Conservation (phyloP, 1,140 invertebrate genomes). For the Daktulosphaira vitifoliae region DNA sequence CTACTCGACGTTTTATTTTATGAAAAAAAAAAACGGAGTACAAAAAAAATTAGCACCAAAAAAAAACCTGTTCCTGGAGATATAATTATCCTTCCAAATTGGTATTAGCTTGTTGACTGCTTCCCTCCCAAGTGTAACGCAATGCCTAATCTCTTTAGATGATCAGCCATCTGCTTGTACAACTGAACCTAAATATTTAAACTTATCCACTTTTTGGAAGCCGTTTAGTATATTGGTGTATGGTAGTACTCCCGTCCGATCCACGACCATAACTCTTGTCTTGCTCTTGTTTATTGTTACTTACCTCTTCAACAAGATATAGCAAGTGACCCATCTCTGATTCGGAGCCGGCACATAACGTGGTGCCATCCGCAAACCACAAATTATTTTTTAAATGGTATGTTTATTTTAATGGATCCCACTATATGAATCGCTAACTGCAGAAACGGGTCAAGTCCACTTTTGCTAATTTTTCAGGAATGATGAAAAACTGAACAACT, state of each 20-base stretch:
- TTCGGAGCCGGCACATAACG: constrained; percentile 12
- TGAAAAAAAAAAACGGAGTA: no score
- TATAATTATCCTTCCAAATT: constrained; percentile 5
- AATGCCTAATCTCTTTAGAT: background rate
- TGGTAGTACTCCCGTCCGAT: background rate
- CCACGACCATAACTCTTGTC: constrained; percentile 3
- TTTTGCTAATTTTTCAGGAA: no score
- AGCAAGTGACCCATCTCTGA: constrained; percentile 1
- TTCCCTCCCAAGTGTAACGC: background rate
- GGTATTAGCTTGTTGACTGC: constrained; percentile 3
- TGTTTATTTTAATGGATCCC: no score
- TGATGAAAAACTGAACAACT: no score
- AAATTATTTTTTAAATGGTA: no score
- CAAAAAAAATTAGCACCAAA: no score
- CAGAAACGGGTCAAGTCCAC: no score
- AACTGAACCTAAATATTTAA: constrained; percentile 9
- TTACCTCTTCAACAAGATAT: background rate
- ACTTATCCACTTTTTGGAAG: constrained; percentile 10
- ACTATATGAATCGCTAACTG: no score
- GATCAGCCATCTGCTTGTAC: background rate
- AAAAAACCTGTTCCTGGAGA: constrained; percentile 7
- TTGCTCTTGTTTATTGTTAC: constrained; percentile 5
- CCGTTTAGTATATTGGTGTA: background rate
- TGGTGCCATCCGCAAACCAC: constrained; percentile 35
- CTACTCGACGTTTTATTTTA: no score